Conservation (phyloP, 2,113 vertebrate genomes). For the Excalfactoria chinensis region DNA sequence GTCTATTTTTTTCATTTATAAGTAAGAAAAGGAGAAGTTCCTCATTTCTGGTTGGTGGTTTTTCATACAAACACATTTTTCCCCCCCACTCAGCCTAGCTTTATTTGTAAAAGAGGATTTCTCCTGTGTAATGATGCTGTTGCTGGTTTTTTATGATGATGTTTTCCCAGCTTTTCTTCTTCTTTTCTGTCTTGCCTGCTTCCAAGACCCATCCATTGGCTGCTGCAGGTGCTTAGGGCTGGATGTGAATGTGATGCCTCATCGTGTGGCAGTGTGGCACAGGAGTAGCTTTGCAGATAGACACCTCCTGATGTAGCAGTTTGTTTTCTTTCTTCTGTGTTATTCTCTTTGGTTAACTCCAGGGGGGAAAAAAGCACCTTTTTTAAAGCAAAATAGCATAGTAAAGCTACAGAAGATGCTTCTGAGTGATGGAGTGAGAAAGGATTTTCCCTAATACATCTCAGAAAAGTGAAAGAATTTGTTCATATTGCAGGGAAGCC, state of each 20-base stretch:
- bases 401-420: background rate
- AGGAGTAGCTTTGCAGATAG: background rate
- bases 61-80: background rate
- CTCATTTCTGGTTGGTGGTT: background rate
- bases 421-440: background rate
- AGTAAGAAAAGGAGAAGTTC: background rate
- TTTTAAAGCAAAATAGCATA: background rate
- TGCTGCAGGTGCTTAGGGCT: background rate
- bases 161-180: background rate
- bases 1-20: background rate
- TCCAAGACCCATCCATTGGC: background rate
- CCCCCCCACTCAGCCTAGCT: background rate
- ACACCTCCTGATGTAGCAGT: rapidly evolving
- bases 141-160: background rate
- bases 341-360: background rate
- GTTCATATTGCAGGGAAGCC: background rate
- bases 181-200: background rate
- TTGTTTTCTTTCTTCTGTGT: conserved; percentile 23
- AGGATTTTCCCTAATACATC: background rate
- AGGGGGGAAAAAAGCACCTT: background rate
- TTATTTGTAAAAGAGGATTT: conserved; percentile 30
- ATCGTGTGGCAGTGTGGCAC: background rate
- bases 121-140: background rate
- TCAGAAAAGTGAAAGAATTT: background rate
- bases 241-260: rapidly evolving